A percentile compares a stretch with the other conserved stretches of the same genome.
Conservation (phyloP, 2,797 vertebrate species). For the Diplodus puntazzo region DNA sequence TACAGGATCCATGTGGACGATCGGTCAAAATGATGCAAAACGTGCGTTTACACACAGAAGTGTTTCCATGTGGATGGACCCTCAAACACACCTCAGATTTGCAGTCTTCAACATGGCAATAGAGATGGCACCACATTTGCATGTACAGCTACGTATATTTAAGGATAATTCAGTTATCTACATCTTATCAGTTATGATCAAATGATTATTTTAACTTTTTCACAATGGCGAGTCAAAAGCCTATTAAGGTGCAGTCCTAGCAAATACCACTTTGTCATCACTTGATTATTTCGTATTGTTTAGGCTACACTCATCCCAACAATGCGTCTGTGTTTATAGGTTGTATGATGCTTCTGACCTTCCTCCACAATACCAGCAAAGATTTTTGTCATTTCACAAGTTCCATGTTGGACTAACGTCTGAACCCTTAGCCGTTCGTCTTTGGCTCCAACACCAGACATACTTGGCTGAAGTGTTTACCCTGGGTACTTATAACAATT, state of each 20-base stretch:
- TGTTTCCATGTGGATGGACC: too few species aligned
- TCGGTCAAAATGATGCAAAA: too few species aligned
- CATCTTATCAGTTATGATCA: not conserved
- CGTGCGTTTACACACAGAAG: too few species aligned
- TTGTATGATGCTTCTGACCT: conserved; percentile 45
- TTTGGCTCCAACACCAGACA: conserved; percentile 67
- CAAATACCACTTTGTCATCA: conserved; percentile 40
- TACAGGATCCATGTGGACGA: too few species aligned
- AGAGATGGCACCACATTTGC: not conserved
- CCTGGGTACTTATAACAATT: conserved; percentile 77
- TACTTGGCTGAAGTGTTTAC: conserved; percentile 84
- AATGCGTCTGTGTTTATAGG: conserved; percentile 64
- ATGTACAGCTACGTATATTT: not conserved
- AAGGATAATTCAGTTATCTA: not conserved
- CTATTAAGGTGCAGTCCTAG: conserved; percentile 2
- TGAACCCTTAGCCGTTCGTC: conserved; percentile 64
- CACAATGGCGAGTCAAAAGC: not conserved
- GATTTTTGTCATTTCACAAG: conserved; percentile 64
- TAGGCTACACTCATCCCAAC: conserved; percentile 57
- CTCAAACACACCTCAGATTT: conserved; percentile 1
- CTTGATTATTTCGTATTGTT: conserved; percentile 52
- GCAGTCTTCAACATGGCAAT: not conserved
- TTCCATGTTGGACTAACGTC: conserved; percentile 57
- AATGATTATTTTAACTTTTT: not conserved
- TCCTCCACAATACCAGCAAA: conserved; percentile 48